Evolutionary conservation across 2,888 invertebrate genomes (phyloP), one percentile per base, ranked within the genome.

Genomic region (Apomyelois bistriatella): DNA sequence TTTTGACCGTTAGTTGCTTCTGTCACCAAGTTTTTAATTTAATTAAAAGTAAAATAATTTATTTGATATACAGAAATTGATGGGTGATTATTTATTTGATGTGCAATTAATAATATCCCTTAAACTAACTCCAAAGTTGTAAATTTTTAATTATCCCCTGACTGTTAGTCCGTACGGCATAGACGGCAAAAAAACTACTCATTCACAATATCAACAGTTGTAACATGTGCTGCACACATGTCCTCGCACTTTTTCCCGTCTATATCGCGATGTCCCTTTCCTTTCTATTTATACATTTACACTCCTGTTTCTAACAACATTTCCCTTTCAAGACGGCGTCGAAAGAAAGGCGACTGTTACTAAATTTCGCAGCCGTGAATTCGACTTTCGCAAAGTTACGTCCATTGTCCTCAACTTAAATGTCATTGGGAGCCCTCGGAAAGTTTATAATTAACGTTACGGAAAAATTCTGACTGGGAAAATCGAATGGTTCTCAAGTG

Each of bases 401-500:
- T 60, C 71, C 73, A 75, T 77, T 79, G 74, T 79, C 66, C 65
- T 65, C 66, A 66, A 74, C 67, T 72, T 67, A 63, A 66, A 59
- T 59, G 66, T 66, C 70, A 64, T 64, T 62, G 61, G 60, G 68
- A 67, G 64, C 62, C 64, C 64, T 69, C 64, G 58, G 62, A 72
- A 82, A 82, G 73, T 82, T 83, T 77, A 77, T 82, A 82, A 81
- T 82, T 78, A 78, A 80, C 74, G 73, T 76, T 64, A 66, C 65
- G 62, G 69, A 77, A 78, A 79, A 79, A 79, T 66, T 72, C 58
- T 57, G 58, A 59, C 60, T 58, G 60, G 61, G 70, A 68, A 75
- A 75, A 76, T 78, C 69, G 70, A 78, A 74, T 68, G 66, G 63
- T 67, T 65, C 61, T 62, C 60, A 66, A 71, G 60, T 69, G 70